A percentile compares a stretch with the other conserved stretches of the same genome.
phyloP scores from a whole-genome alignment of 1,140 invertebrate genomes.

The Helicorthomorpha holstii region DNA sequence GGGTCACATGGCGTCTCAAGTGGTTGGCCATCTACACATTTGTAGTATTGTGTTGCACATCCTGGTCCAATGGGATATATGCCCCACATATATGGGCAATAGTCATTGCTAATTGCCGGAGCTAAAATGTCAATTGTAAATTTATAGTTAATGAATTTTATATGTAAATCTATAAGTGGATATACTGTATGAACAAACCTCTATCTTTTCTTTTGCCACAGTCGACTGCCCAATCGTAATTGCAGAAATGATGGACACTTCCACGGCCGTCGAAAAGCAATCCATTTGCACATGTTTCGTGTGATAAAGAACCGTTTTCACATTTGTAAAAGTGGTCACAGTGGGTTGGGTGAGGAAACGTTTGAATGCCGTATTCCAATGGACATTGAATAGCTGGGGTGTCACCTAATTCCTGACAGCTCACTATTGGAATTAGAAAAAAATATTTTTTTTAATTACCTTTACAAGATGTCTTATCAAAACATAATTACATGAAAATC shows the following conservation, averaged over 20 bases:
- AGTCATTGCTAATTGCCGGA: conserved; percentile 15
- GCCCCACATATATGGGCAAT: conserved; percentile 73
- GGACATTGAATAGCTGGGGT: conserved; percentile 12
- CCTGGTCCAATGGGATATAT: conserved; percentile 57
- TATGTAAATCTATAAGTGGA: not conserved
- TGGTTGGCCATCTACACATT: conserved; percentile 64
- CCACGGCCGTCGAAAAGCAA: conserved; percentile 78
- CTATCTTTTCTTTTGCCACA: conserved; percentile 68
- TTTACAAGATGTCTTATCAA: too few species aligned
- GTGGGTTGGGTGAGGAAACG: conserved; percentile 13
- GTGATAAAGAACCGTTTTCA: conserved; percentile 70
- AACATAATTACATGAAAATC: too few species aligned
- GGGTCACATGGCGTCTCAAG: conserved; percentile 60
- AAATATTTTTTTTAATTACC: too few species aligned
- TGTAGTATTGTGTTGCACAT: conserved; percentile 69
- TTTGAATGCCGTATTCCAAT: conserved; percentile 14
- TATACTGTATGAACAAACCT: too few species aligned
- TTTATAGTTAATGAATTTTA: not conserved
- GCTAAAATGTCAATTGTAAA: not conserved
- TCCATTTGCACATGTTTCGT: conserved; percentile 81
- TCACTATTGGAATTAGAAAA: too few species aligned
- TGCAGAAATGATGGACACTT: conserved; percentile 74
- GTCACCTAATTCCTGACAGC: conserved; percentile 9
- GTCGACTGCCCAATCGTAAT: conserved; percentile 80
- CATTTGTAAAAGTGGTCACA: conserved; percentile 63